These are phyloP conservation scores for Spisula subtruncata DNA, from an alignment of 2,888 invertebrate species.

Conservation along the genomic window DNA sequence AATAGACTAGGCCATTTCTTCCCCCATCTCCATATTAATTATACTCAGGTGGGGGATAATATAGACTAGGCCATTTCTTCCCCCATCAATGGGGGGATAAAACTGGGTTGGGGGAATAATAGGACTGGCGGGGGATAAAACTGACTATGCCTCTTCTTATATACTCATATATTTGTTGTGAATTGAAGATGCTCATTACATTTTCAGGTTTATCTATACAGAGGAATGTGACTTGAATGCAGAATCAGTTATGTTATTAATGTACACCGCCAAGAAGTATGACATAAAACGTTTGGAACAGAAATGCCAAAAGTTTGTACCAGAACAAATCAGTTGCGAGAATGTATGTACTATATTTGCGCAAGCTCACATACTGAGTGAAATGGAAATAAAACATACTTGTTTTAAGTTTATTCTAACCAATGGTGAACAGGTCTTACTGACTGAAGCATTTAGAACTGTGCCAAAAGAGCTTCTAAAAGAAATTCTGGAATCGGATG, in stretches of 20 bases:
- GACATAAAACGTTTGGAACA: constrained; percentile 10
- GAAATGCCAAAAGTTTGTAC: constrained; percentile 25
- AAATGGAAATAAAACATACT: constrained; percentile 20
- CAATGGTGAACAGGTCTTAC: background rate
- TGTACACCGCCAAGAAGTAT: constrained; percentile 45
- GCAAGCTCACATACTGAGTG: constrained; percentile 35
- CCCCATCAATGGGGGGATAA: too few species aligned
- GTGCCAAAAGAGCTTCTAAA: background rate
- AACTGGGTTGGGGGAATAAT: too few species aligned
- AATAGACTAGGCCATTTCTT: too few species aligned
- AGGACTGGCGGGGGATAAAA: too few species aligned
- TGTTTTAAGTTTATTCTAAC: constrained; percentile 22
- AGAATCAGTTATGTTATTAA: constrained; percentile 30
- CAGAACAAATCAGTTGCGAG: constrained; percentile 13
- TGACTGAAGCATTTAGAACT: background rate
- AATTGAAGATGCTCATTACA: too few species aligned
- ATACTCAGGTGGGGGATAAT: too few species aligned
- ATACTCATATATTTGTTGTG: too few species aligned
- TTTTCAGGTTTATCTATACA: constrained; percentile 25
- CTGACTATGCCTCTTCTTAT: too few species aligned
- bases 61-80: too few species aligned
- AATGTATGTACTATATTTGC: constrained; percentile 38
- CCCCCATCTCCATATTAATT: too few species aligned
- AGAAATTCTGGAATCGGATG: constrained; percentile 18
- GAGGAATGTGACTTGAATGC: background rate